Percentiles rank a stretch among this genome's conserved stretches.
These are phyloP conservation scores for Oscarella lobularis DNA, from an alignment of 37 sponge, comb jelly and placozoan species.

Conservation along the genomic window DNA sequence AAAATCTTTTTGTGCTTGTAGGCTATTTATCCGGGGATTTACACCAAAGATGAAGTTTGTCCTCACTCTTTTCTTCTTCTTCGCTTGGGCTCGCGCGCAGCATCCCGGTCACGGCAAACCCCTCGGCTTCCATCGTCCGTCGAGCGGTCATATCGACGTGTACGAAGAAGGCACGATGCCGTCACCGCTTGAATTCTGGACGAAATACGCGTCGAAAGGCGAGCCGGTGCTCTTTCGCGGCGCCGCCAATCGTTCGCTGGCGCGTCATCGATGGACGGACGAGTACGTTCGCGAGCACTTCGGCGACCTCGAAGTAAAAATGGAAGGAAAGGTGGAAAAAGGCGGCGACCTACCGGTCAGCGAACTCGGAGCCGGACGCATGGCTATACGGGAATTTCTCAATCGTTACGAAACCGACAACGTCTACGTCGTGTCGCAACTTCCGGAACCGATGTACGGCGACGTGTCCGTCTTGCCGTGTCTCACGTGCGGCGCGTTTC, in stretches of 20 bases:
- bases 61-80: no score
- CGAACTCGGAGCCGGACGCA: conserved; percentile 15
- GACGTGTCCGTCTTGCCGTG: conserved; percentile 10
- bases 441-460: conserved; percentile 11
- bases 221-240: conserved; percentile 17
- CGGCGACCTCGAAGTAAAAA: conserved; percentile 26
- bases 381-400: conserved; percentile 15
- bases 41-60: no score
- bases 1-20: no score
- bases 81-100: no score
- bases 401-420: conserved; percentile 4
- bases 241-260: conserved; percentile 6
- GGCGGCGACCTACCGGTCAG: conserved; percentile 10
- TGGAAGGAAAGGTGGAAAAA: conserved; percentile 34
- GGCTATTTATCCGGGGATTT: no score
- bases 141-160: not conserved
- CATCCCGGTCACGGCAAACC: conserved; percentile 7
- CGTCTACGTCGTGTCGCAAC: conserved; percentile 11
- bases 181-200: conserved; percentile 10
- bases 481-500: conserved; percentile 9
- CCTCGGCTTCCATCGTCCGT: conserved; percentile 1
- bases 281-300: conserved; percentile 9
- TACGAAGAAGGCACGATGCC: not conserved
- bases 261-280: not conserved
- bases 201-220: conserved; percentile 3